Conservation (phyloP, 1,140 invertebrate genomes). For the Drosophila pachea region DNA sequence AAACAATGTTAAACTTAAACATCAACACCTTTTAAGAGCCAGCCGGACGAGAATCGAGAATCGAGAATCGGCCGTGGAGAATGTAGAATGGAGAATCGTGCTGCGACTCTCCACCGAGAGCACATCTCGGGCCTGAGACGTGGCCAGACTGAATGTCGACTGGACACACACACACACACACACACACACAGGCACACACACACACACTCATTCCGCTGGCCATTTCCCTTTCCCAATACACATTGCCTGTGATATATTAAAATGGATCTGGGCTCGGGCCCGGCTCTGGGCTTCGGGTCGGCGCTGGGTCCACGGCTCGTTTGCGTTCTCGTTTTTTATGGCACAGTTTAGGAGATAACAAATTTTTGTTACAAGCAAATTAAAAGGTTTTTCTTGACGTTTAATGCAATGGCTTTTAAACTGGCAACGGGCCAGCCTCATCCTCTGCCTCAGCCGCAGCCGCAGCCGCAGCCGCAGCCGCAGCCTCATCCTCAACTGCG, state of each 20-base stretch:
- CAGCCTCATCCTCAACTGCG: background rate
- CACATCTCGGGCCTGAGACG: background rate
- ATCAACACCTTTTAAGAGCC: constrained; percentile 77
- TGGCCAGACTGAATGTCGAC: constrained; percentile 37
- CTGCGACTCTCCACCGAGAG: background rate
- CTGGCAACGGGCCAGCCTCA: constrained; percentile 30
- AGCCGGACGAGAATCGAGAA: constrained; percentile 17
- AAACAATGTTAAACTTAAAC: constrained; percentile 78
- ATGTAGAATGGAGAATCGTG: background rate
- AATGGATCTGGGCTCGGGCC: constrained; percentile 64
- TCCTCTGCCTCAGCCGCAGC: background rate
- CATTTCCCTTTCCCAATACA: constrained; percentile 22
- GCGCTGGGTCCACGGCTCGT: constrained; percentile 32
- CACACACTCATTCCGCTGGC: constrained; percentile 1
- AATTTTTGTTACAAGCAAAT: constrained; percentile 79
- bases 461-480: constrained; percentile 12
- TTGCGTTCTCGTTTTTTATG: constrained; percentile 77
- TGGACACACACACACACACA: background rate
- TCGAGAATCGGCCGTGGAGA: background rate
- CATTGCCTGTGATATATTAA: constrained; percentile 69
- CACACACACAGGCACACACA: background rate
- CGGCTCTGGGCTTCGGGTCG: constrained; percentile 8
- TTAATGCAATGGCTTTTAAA: constrained; percentile 67
- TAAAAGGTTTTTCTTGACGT: constrained; percentile 76
- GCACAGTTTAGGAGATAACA: constrained; percentile 79